These are phyloP conservation scores for Gryon sp. DNA, from an alignment of 1,140 invertebrate genomes.

Conservation along the genomic window DNA sequence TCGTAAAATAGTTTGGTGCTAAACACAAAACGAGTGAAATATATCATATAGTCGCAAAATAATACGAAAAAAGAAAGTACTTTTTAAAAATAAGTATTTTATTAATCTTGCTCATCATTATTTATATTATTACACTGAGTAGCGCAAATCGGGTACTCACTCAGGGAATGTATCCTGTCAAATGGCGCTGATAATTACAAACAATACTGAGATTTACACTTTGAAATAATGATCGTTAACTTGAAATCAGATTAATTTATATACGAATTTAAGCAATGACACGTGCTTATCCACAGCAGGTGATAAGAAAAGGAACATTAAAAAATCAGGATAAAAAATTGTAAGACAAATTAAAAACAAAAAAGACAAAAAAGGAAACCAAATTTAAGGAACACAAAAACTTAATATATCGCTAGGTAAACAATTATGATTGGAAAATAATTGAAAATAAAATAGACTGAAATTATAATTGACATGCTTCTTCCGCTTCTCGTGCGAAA, in stretches of 20 bases:
- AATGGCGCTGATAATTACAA: conserved; percentile 80
- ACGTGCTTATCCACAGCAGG: conserved; percentile 70
- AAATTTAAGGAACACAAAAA: conserved; percentile 30
- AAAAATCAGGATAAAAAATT: background rate
- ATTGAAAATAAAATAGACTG: conserved; percentile 55
- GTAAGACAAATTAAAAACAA: background rate
- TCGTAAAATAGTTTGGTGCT: conserved; percentile 70
- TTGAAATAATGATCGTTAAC: conserved; percentile 78
- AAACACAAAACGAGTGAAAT: conserved; percentile 76
- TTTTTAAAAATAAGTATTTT: conserved; percentile 46
- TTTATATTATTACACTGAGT: conserved; percentile 77
- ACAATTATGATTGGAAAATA: conserved; percentile 45
- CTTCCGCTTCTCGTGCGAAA: conserved; percentile 72
- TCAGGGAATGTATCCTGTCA: conserved; percentile 79
- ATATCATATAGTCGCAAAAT: conserved; percentile 69
- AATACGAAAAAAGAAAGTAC: conserved; percentile 71
- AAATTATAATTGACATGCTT: conserved; percentile 69
- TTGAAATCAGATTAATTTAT: conserved; percentile 74
- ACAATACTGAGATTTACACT: conserved; percentile 80
- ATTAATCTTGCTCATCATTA: conserved; percentile 47
- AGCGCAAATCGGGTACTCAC: conserved; percentile 79
- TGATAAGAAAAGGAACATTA: conserved; percentile 46
- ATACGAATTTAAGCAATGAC: conserved; percentile 69
- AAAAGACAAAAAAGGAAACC: conserved; percentile 15
- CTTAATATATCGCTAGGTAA: conserved; percentile 60